These are phyloP conservation scores for Hedya salicella DNA, from an alignment of 2,888 invertebrate species.

Conservation along the genomic window DNA sequence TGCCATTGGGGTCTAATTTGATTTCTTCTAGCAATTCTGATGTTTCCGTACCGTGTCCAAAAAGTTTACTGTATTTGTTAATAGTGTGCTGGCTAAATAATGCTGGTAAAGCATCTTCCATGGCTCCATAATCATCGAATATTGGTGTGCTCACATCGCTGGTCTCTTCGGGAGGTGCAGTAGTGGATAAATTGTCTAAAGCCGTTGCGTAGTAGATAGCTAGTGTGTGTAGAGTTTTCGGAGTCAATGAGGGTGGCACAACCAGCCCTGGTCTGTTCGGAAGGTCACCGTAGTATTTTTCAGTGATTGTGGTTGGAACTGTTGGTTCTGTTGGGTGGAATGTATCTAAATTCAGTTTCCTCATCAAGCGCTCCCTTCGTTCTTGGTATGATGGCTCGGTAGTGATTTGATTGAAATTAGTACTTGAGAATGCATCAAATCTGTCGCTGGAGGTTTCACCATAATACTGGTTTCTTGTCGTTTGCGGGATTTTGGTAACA, in stretches of 20 bases:
- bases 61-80: slow-evolving; percentile 85
- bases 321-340: slow-evolving; percentile 77
- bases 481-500: slow-evolving; percentile 74
- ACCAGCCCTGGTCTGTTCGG: slow-evolving; percentile 86
- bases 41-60: slow-evolving; percentile 66
- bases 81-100: slow-evolving; percentile 88
- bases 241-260: slow-evolving; percentile 90
- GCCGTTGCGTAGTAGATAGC: slow-evolving; percentile 92
- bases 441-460: slow-evolving; percentile 65
- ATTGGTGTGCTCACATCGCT: slow-evolving; percentile 63
- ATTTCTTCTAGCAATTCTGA: slow-evolving; percentile 73
- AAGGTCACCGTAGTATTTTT: slow-evolving; percentile 76
- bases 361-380: slow-evolving; percentile 88
- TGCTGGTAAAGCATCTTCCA: slow-evolving; percentile 83
- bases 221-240: slow-evolving; percentile 90
- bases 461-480: slow-evolving; percentile 57
- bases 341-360: slow-evolving; percentile 86
- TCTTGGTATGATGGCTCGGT: slow-evolving; percentile 84
- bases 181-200: slow-evolving; percentile 84
- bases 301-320: slow-evolving; percentile 71
- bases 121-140: slow-evolving; percentile 69
- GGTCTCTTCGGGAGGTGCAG: slow-evolving; percentile 66
- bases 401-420: slow-evolving; percentile 58
- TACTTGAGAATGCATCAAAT: slow-evolving; percentile 60
- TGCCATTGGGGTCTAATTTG: slow-evolving; percentile 73